Conservation (phyloP, 2,113 vertebrate species). For the Laticauda colubrina region DNA sequence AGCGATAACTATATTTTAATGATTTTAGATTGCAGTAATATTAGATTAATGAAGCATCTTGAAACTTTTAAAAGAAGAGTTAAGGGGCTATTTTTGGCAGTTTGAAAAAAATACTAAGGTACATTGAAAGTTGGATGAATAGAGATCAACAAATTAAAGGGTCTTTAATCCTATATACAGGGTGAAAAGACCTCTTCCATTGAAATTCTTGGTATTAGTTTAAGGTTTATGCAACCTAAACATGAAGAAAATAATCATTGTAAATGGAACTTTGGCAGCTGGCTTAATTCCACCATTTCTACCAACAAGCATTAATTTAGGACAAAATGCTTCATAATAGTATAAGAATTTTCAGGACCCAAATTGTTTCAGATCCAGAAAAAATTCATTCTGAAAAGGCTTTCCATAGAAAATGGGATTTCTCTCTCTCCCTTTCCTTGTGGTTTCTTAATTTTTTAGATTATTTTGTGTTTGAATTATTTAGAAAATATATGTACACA, state of each 20-base stretch:
- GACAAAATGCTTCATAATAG: background rate
- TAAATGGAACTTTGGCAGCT: background rate
- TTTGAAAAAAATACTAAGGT: background rate
- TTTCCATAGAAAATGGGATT: background rate
- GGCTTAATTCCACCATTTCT: background rate
- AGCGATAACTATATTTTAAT: conserved; percentile 10
- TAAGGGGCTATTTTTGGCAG: background rate
- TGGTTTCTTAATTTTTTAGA: background rate
- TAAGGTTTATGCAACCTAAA: background rate
- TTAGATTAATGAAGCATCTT: background rate
- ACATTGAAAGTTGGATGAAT: background rate
- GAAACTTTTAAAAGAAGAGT: conserved; percentile 8
- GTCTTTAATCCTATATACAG: background rate
- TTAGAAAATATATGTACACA: background rate
- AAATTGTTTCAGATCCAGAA: background rate
- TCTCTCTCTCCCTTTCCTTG: background rate
- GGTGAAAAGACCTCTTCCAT: background rate
- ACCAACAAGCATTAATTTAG: background rate
- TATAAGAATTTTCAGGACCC: background rate
- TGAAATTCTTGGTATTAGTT: background rate
- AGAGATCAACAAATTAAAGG: background rate
- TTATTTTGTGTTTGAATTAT: background rate
- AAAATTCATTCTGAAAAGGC: background rate
- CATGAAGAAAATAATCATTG: background rate
- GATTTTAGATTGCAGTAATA: background rate